These are phyloP conservation scores for Noctuana brunneofusca DNA, from an alignment of 2,888 invertebrate species.

Conservation along the genomic window DNA sequence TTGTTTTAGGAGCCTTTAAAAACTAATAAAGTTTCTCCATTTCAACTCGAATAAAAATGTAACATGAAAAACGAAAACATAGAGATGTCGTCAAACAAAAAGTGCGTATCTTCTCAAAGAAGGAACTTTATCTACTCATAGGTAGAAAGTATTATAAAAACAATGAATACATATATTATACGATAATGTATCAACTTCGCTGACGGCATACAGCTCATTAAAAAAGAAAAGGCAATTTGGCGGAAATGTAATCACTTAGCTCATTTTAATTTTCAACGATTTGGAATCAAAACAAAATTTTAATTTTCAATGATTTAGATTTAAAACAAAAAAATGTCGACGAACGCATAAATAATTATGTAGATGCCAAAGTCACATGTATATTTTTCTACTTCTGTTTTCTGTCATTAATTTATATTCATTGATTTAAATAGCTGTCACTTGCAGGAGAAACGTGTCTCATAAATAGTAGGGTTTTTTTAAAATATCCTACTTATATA, in stretches of 20 bases:
- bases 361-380: slow-evolving; percentile 45
- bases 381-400: slow-evolving; percentile 43
- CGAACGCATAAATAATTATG: slow-evolving; percentile 43
- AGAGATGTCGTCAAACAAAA: no score
- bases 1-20: no score
- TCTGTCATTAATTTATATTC: slow-evolving; percentile 45
- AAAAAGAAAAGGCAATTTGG: slow-evolving; percentile 20
- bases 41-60: no score
- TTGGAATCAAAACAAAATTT: slow-evolving; percentile 41
- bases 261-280: slow-evolving; percentile 40
- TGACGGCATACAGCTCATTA: slow-evolving; percentile 9
- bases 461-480: neutral
- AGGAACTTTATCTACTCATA: neutral
- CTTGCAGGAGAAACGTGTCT: slow-evolving; percentile 49
- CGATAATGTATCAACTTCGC: neutral
- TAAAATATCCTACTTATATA: no score
- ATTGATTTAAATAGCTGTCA: slow-evolving; percentile 45
- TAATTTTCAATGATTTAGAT: slow-evolving; percentile 40
- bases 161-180: neutral
- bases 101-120: no score
- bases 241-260: slow-evolving; percentile 33
- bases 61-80: no score
- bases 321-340: slow-evolving; percentile 39
- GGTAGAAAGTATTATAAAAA: neutral
- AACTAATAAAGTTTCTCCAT: no score